phyloP scores from a whole-genome alignment of 1,140 invertebrate genomes.

The Hesperophylax magnus region DNA sequence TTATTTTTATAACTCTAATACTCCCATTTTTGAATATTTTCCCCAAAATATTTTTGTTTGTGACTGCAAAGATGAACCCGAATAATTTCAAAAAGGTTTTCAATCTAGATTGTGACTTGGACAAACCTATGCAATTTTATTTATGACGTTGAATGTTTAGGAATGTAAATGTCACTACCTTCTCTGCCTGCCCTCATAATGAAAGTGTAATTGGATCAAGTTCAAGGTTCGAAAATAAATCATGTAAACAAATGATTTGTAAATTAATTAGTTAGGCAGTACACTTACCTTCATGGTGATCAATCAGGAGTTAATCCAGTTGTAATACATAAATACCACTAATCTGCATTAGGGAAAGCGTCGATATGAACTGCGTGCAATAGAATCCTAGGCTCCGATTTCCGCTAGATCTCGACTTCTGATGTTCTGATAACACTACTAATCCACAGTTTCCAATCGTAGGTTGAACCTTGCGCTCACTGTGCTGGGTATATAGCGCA shows the following conservation, averaged over 20 bases:
- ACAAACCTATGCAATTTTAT: no score
- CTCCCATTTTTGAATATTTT: no score
- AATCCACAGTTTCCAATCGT: not conserved
- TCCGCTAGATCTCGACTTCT: not conserved
- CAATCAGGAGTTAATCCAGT: not conserved
- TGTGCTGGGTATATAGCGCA: not conserved
- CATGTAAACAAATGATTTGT: not conserved
- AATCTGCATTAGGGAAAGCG: no score
- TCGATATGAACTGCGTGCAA: not conserved
- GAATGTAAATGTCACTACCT: no score
- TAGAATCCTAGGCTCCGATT: not conserved
- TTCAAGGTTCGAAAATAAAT: not conserved
- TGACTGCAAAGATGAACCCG: no score
- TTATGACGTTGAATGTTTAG: no score
- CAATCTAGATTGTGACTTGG: no score
- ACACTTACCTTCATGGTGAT: not conserved
- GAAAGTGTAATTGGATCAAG: no score
- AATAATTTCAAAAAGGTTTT: no score
- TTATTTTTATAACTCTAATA: no score
- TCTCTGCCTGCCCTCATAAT: no score
- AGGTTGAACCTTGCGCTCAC: not conserved
- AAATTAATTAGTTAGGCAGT: not conserved
- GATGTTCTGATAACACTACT: not conserved
- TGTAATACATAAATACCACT: not conserved
- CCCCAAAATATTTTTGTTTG: no score